phyloP scores from a whole-genome alignment of 2,888 invertebrate genomes.

The Operophtera brumata region DNA sequence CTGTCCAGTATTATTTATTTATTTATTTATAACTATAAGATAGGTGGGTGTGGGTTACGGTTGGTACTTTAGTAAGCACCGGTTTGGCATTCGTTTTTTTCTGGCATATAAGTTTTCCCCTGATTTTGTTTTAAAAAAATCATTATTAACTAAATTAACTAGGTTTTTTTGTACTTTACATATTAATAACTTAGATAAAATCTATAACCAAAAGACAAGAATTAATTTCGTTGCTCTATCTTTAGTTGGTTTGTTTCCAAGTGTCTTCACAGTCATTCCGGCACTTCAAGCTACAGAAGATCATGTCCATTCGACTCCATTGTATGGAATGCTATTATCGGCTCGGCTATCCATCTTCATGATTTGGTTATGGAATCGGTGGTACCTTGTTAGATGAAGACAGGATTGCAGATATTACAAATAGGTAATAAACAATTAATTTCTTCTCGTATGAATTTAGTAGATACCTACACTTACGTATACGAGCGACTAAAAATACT shows the following conservation, averaged over 20 bases:
- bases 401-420: too few species aligned
- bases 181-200: background rate
- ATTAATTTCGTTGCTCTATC: conserved; percentile 12
- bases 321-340: background rate
- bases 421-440: too few species aligned
- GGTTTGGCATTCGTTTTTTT: background rate
- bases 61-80: background rate
- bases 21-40: background rate
- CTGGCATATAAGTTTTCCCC: background rate
- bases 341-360: too few species aligned
- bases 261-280: background rate
- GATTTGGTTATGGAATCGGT: too few species aligned
- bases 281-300: background rate
- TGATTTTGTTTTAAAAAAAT: background rate
- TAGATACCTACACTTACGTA: background rate
- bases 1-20: too few species aligned
- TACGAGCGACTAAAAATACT: background rate
- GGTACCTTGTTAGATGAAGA: too few species aligned
- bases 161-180: conserved; percentile 16
- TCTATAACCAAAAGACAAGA: conserved; percentile 5
- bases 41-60: background rate
- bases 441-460: background rate
- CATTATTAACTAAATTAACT: conserved; percentile 1
- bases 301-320: background rate
- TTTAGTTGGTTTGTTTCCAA: background rate